Evolutionary conservation across 2,888 invertebrate species (phyloP).

Genomic region (Trichogramma evanescens): DNA sequence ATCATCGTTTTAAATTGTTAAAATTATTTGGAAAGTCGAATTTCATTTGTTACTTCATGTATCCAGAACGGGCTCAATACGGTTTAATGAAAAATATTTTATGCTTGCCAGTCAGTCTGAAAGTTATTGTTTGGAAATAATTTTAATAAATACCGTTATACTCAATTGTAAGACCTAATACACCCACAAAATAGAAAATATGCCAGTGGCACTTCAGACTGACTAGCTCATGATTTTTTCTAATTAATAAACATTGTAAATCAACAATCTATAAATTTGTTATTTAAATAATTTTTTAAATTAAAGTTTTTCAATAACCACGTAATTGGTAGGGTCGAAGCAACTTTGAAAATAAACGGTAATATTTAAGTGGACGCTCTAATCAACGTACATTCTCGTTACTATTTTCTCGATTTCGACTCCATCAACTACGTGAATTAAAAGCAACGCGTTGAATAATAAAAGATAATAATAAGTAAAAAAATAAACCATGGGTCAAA

Average conservation of each 20-base stretch:
- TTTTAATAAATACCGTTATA: too few relatives aligned
- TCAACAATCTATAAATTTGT: not conserved
- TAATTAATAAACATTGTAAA: too few relatives aligned
- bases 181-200: too few relatives aligned
- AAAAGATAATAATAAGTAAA: constrained; percentile 20
- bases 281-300: not conserved
- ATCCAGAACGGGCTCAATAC: constrained; percentile 45
- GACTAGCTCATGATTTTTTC: too few relatives aligned
- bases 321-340: constrained; percentile 12
- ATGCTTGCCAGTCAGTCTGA: too few relatives aligned
- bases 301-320: not conserved
- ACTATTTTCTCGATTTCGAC: too few relatives aligned
- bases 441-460: constrained; percentile 10
- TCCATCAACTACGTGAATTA: constrained; percentile 4
- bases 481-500: constrained; percentile 27
- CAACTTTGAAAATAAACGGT: not conserved
- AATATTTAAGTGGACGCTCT: too few relatives aligned
- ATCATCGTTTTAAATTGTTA: constrained; percentile 11
- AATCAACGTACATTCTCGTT: too few relatives aligned
- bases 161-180: too few relatives aligned
- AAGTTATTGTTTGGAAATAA: too few relatives aligned
- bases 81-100: not conserved
- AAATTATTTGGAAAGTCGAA: not conserved
- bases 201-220: too few relatives aligned
- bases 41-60: constrained; percentile 21